Base-by-base conservation (phyloP, 2,888 invertebrate genomes). In the Carabus problematicus region DNA sequence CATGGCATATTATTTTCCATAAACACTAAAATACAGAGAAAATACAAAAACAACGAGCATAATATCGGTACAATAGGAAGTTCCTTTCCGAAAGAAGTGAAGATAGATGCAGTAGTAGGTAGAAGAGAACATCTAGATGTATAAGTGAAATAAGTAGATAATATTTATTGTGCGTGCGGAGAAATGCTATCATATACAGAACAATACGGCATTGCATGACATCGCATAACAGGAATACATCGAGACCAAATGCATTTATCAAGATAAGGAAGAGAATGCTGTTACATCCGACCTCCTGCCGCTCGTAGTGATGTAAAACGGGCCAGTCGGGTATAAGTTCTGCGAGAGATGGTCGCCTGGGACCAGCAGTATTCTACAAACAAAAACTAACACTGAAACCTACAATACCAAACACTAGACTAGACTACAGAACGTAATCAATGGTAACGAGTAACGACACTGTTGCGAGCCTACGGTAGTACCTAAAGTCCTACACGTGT, bases 301-400 rank as follows among this genome's bases (percentile, higher is more conserved):
- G 89, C 86, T 86, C 87, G 87, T 89, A 89, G 86, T 89, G 90
- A 84, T 92, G 91, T 82, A 94, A 90, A 82, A 89, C 91, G 81
- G 96, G 96, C 95, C 96, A 97, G 87, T 96, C 96, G 81, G 95
- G 96, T 84, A 97, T 96, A 87, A 95, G 88, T 86, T 97, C 96
- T 80, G 94, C 94, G 85, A 95, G 88, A 80, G 94, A 95, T 82
- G 89, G 91, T 87, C 94, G 89, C 88, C 94, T 90, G 77, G 86
- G 84, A 82, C 85, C 81, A 82, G 80, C 79, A 75, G 82, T 80
- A 76, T 78, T 80, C 81, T 82, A 82, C 75, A 82, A 82, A 82
- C 74, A 80, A 80, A 82, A 82, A 82, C 79, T 81, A 77, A 73
- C 78, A 78, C 80, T 81, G 75, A 80, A 76, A 75, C 73, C 74